A percentile compares a stretch with the other conserved stretches of the same genome.
These are phyloP conservation scores for Stegophylla sp. DNA, from an alignment of 2,888 invertebrate genomes.

Conservation along the genomic window DNA sequence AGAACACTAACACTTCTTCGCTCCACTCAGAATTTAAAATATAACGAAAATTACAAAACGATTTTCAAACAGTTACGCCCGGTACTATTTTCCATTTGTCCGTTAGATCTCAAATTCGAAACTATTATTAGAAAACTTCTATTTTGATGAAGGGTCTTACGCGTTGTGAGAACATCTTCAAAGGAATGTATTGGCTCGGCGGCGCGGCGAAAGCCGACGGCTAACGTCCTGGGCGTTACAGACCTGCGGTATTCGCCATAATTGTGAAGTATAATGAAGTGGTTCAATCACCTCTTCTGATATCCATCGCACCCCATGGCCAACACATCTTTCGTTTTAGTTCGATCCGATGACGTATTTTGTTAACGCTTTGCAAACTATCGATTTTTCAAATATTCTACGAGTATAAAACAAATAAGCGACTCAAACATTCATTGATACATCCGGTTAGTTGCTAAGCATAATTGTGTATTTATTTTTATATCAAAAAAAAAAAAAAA, in stretches of 20 bases:
- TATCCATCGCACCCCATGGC: not conserved
- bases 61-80: not conserved
- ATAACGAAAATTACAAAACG: too few species aligned
- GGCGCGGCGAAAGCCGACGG: not conserved
- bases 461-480: too few species aligned
- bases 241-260: not conserved
- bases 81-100: not conserved
- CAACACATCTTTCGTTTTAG: not conserved
- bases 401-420: too few species aligned
- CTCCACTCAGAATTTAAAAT: too few species aligned
- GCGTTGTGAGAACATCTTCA: conserved; percentile 9
- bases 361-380: not conserved
- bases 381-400: too few species aligned
- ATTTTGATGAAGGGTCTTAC: conserved; percentile 15
- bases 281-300: not conserved
- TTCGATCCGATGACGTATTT: not conserved
- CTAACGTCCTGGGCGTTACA: not conserved
- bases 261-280: not conserved
- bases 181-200: not conserved
- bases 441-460: too few species aligned
- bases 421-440: too few species aligned
- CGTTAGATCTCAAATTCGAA: not conserved
- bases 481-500: too few species aligned
- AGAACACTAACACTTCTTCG: too few species aligned
- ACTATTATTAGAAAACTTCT: not conserved